Evolutionary conservation across 1,140 invertebrate species (phyloP), one percentile per base, ranked within the genome.

Genomic region (Nephotettix cincticeps): DNA sequence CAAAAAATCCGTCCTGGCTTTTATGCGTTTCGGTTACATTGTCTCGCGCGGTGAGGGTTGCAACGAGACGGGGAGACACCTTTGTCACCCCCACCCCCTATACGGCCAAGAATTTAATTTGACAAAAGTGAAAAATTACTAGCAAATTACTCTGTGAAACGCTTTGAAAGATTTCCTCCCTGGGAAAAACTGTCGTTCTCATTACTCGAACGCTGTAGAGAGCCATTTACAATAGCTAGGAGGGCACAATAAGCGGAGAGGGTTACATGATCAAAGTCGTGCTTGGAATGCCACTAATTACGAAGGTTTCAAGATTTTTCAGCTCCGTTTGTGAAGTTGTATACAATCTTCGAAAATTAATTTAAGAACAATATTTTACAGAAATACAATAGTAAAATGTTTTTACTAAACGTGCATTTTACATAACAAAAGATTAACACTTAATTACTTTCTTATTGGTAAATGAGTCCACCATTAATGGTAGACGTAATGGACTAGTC

Each of bases 101-200:
- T 21, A 27, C 14, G 25, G 56, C 2, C 56, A 61, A 61, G 56
- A 61, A 61, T 61, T 61, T 61, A 61, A 61, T 61, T 61, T 61
- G 56, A 61, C 56, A 27, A 61, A 27, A 28, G 56, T 61, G 56
- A 61, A 61, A 61, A 61, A 61, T 61, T 61, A 61, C 25, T 23
- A 61, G 14, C 21, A 23, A 25, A 61, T 61, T 61, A 61, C 56
- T 61, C 13, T 6, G 56, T 4, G 6, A 54, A 54, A 4, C 4
- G 19, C 19, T 11, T 6, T n/a, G 6, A 54, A 11, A 19, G 9
- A 54, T 11, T 54, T 54, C 4, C 13, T 6, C 9, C 4, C 23
- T 19, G 23, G 4, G 21, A 4, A 11, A 21, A 54, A 14, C 23
- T 11, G 23, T 54, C 47, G 21, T 6, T 54, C 23, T 21, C 6